Conservation (phyloP, 1,140 invertebrate genomes). For the Charaxes varanes region DNA sequence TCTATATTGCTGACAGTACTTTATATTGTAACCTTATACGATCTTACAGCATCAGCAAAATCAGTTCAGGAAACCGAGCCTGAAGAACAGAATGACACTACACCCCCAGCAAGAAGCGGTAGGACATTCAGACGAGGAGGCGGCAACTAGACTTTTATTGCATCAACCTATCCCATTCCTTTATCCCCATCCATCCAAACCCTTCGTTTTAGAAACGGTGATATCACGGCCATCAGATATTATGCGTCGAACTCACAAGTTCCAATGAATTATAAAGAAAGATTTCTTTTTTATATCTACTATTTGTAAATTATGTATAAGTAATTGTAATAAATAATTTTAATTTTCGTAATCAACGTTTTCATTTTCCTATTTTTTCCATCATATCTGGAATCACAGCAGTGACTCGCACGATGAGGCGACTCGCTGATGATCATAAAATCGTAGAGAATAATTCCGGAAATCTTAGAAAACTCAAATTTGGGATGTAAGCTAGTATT, state of each 20-base stretch:
- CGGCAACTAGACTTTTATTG: conserved; percentile 32
- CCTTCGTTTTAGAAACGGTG: conserved; percentile 5
- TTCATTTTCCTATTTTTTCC: too few relatives aligned
- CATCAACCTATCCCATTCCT: conserved; percentile 12
- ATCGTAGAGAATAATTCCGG: too few relatives aligned
- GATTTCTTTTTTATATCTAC: conserved; percentile 41
- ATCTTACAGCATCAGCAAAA: conserved; percentile 35
- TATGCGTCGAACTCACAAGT: conserved; percentile 21
- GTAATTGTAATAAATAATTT: conserved; percentile 64
- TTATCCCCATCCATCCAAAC: conserved; percentile 14
- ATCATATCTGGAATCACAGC: too few relatives aligned
- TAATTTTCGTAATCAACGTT: conserved; percentile 23
- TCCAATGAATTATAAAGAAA: conserved; percentile 29
- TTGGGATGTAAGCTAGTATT: too few relatives aligned
- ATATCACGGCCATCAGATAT: conserved; percentile 20
- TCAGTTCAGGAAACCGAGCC: conserved; percentile 40
- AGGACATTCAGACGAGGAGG: conserved; percentile 45
- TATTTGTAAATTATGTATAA: conserved; percentile 62
- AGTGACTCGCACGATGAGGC: too few relatives aligned
- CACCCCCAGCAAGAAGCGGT: conserved; percentile 36
- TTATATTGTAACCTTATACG: too few relatives aligned
- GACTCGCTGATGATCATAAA: too few relatives aligned
- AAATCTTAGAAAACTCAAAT: too few relatives aligned
- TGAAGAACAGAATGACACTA: conserved; percentile 45
- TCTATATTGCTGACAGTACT: too few relatives aligned